phyloP scores from a whole-genome alignment of 2,113 vertebrate genomes.

The Notothenia rossii region DNA sequence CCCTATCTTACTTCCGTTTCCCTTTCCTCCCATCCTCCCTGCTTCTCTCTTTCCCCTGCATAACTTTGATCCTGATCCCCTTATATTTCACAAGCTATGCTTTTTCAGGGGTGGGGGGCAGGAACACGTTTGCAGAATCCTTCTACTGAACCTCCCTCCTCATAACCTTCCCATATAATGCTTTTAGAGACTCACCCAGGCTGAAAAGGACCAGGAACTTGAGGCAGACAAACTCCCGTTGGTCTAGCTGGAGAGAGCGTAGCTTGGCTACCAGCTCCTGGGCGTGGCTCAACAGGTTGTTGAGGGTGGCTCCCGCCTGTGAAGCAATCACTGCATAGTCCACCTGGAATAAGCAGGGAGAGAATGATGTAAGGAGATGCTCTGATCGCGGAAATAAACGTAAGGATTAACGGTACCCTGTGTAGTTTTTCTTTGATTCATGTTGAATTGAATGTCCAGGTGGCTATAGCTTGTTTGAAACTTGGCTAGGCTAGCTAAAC shows the following conservation, averaged over 20 bases:
- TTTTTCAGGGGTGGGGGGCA: neutral
- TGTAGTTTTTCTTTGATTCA: neutral
- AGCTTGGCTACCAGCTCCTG: constrained; percentile 96
- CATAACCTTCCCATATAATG: neutral
- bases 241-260: constrained; percentile 94
- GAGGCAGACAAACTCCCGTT: constrained; percentile 98
- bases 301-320: constrained; percentile 95
- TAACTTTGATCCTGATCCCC: neutral
- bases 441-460: neutral
- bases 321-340: constrained; percentile 93
- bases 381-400: neutral
- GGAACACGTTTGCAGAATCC: neutral
- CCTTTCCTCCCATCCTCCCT: constrained; percentile 12
- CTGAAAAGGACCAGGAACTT: constrained; percentile 99
- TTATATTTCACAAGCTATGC: neutral
- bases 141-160: too few species aligned
- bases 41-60: constrained; percentile 5
- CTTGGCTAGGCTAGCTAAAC: neutral
- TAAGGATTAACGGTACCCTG: neutral
- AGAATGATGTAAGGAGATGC: constrained; percentile 2
- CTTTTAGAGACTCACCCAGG: constrained; percentile 87
- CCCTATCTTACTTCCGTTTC: neutral
- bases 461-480: neutral
- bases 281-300: constrained; percentile 95
- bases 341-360: constrained; percentile 85